Percentiles rank a stretch among this genome's conserved stretches.
Conservation (phyloP, 2,113 vertebrate genomes). For the Paramisgurnus dabryanus region DNA sequence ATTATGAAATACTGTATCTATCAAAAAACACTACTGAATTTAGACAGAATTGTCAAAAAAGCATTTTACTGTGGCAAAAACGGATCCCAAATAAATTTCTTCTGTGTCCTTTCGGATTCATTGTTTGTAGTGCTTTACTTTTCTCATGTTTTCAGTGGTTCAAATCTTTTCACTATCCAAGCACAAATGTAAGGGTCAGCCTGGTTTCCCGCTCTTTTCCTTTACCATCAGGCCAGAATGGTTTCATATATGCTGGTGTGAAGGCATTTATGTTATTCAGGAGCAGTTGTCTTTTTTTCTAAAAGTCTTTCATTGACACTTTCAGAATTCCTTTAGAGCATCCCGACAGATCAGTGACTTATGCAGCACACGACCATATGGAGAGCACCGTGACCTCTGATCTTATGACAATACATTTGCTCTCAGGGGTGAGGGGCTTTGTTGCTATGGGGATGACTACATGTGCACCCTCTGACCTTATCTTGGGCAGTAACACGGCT, state of each 20-base stretch:
- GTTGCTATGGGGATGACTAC: conserved; percentile 51
- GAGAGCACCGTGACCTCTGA: conserved; percentile 51
- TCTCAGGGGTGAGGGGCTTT: conserved; percentile 51
- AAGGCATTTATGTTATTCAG: conserved; percentile 52
- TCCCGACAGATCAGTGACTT: conserved; percentile 58
- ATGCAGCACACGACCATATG: conserved; percentile 60
- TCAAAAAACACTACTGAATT: conserved; percentile 18
- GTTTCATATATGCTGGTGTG: conserved; percentile 18
- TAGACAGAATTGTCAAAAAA: no score
- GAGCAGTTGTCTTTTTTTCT: conserved; percentile 50
- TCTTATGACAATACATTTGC: conserved; percentile 43
- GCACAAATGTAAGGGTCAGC: conserved; percentile 6
- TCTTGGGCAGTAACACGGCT: conserved; percentile 40
- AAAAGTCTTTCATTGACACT: conserved; percentile 50
- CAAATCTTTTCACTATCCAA: conserved; percentile 5
- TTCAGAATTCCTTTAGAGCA: conserved; percentile 53
- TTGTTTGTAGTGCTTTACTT: conserved; percentile 16
- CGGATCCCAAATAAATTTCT: conserved; percentile 5
- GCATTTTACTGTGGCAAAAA: no score
- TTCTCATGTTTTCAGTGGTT: neutral
- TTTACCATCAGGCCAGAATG: conserved; percentile 25
- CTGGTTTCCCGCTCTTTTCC: conserved; percentile 46
- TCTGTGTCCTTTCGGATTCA: neutral
- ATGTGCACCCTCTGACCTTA: conserved; percentile 44
- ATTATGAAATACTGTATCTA: neutral